phyloP scores from a whole-genome alignment of 1,140 invertebrate species.

The Lepidurus packardi region DNA sequence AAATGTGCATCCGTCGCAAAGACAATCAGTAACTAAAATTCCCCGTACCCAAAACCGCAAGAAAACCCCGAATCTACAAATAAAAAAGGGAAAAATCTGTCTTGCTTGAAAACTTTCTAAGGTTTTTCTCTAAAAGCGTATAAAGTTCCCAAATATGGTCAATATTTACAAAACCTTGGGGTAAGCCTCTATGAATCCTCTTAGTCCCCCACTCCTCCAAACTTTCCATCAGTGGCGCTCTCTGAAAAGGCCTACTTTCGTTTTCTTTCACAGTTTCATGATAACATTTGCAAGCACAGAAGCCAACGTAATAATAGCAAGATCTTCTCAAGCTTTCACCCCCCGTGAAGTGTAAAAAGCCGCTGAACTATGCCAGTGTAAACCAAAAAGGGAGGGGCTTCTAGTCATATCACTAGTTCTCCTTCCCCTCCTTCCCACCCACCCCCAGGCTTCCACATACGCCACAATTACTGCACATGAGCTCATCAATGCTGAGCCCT shows the following conservation, averaged over 20 bases:
- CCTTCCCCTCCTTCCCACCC: not conserved
- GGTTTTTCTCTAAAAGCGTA: no score
- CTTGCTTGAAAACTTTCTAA: no score
- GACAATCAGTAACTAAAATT: no score
- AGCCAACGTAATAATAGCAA: not conserved
- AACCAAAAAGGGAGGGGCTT: conserved; percentile 1
- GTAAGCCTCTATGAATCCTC: no score
- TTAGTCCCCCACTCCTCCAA: no score
- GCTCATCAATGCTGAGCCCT: not conserved
- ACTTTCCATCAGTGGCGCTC: no score
- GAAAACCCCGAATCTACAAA: no score
- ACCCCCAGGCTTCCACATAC: not conserved
- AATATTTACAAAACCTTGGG: no score
- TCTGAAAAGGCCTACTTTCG: not conserved
- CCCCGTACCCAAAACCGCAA: no score
- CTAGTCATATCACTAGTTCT: not conserved
- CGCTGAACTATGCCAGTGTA: not conserved
- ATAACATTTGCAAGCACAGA: not conserved
- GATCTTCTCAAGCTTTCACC: not conserved
- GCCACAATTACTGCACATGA: conserved; percentile 14
- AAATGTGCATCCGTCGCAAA: no score
- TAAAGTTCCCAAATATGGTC: no score
- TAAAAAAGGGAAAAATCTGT: no score
- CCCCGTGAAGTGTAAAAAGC: not conserved
- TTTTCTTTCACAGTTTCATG: not conserved